phyloP scores from a whole-genome alignment of 2,113 vertebrate genomes.

The Noturus placidus region DNA sequence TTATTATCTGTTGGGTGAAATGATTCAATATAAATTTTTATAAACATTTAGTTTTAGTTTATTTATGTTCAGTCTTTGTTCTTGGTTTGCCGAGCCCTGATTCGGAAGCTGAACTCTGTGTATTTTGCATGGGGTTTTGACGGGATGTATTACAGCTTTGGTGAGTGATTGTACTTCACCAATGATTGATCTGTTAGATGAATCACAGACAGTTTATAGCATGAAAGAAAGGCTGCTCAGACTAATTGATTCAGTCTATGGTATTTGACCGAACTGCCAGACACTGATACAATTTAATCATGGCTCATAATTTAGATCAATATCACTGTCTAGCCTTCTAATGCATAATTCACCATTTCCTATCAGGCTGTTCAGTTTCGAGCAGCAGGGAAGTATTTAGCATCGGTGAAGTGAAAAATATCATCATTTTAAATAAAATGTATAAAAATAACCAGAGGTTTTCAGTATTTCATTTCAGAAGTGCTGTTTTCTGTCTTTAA shows the following conservation, averaged over 20 bases:
- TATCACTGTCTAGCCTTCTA: slow-evolving; percentile 27
- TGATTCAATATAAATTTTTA: too few species aligned
- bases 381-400: not conserved
- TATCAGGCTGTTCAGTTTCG: not conserved
- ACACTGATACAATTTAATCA: slow-evolving; percentile 43
- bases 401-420: slow-evolving; percentile 1
- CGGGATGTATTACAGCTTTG: not conserved
- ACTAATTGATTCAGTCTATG: slow-evolving; percentile 33
- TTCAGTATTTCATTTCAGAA: not conserved
- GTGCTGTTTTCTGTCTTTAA: slow-evolving; percentile 12
- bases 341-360: slow-evolving; percentile 20
- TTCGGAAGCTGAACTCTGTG: not conserved
- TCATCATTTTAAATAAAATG: not conserved
- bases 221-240: slow-evolving; percentile 24
- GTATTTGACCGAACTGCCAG: slow-evolving; percentile 33
- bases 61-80: not conserved
- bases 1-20: not conserved
- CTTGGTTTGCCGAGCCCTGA: not conserved
- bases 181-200: slow-evolving; percentile 20
- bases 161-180: slow-evolving; percentile 10
- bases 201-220: slow-evolving; percentile 16
- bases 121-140: not conserved
- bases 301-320: slow-evolving; percentile 37
- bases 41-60: not conserved
- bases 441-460: not conserved